Evolutionary conservation across 2,113 vertebrate genomes (phyloP).

Genomic region (Tamias sibiricus): DNA sequence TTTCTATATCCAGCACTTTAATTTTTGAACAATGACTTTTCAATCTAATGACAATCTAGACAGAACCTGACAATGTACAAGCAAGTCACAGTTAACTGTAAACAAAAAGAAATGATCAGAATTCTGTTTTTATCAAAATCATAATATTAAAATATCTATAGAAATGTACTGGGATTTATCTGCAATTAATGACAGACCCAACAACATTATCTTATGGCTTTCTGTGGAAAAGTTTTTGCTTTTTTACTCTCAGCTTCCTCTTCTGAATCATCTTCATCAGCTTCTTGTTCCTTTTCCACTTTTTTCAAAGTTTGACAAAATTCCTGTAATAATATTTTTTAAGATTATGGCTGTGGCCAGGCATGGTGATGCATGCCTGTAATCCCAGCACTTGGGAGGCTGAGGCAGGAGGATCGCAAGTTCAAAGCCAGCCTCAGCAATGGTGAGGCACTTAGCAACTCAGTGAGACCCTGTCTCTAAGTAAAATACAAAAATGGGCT

Average conservation of each 20-base stretch:
- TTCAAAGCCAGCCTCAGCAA: too few relatives aligned
- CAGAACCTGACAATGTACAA: background rate
- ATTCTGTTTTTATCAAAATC: constrained; percentile 60
- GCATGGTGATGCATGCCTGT: too few relatives aligned
- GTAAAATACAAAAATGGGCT: too few relatives aligned
- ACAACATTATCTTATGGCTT: constrained; percentile 39
- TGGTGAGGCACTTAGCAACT: too few relatives aligned
- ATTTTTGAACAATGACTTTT: background rate
- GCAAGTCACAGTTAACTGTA: background rate
- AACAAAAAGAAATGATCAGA: background rate
- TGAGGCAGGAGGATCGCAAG: too few relatives aligned
- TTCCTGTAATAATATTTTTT: constrained; percentile 89
- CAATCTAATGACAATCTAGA: background rate
- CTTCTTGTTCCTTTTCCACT: constrained; percentile 89
- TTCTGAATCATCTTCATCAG: constrained; percentile 83
- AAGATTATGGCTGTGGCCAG: constrained; percentile 62
- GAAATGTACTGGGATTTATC: constrained; percentile 71
- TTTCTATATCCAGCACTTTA: background rate
- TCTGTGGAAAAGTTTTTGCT: background rate
- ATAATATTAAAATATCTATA: background rate
- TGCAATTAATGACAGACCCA: background rate
- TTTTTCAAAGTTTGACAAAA: constrained; percentile 87
- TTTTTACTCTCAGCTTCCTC: constrained; percentile 82
- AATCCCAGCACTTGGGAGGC: too few relatives aligned
- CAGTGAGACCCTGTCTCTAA: too few relatives aligned